These are phyloP conservation scores for Salmo trutta DNA, from an alignment of 2,797 vertebrate species.

Conservation along the genomic window DNA sequence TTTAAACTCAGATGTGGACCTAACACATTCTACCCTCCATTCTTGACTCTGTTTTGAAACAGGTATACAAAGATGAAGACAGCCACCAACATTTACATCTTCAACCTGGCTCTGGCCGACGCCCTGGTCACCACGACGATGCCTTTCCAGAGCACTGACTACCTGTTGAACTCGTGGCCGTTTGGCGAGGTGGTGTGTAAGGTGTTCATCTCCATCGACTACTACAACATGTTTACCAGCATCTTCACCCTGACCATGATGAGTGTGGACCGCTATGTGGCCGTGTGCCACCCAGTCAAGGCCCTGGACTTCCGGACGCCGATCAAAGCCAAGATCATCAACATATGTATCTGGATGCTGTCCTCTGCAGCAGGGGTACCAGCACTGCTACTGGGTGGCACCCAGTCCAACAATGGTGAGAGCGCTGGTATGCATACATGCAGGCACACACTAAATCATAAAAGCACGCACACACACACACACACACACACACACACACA, in stretches of 20 bases:
- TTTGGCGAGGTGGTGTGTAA: conserved; percentile 95
- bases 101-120: conserved; percentile 95
- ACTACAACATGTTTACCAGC: conserved; percentile 99
- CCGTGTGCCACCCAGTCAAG: conserved; percentile 95
- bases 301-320: conserved; percentile 96
- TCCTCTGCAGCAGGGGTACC: conserved; percentile 95
- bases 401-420: conserved; percentile 92
- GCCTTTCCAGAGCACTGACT: conserved; percentile 96
- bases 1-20: no score
- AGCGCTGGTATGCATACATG: not conserved
- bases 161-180: conserved; percentile 94
- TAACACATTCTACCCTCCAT: not conserved
- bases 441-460: not conserved
- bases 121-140: conserved; percentile 94
- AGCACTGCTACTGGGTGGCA: conserved; percentile 91
- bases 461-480: not conserved
- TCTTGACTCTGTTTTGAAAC: conserved; percentile 25
- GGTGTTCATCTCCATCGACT: conserved; percentile 96
- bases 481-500: not conserved
- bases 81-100: conserved; percentile 98
- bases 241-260: conserved; percentile 99
- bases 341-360: conserved; percentile 95
- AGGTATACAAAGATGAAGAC: conserved; percentile 99
- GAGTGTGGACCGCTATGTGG: conserved; percentile 98
- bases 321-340: conserved; percentile 94